Evolutionary conservation across 2,888 invertebrate genomes (phyloP).

Genomic region (Pachymerium ferrugineum): DNA sequence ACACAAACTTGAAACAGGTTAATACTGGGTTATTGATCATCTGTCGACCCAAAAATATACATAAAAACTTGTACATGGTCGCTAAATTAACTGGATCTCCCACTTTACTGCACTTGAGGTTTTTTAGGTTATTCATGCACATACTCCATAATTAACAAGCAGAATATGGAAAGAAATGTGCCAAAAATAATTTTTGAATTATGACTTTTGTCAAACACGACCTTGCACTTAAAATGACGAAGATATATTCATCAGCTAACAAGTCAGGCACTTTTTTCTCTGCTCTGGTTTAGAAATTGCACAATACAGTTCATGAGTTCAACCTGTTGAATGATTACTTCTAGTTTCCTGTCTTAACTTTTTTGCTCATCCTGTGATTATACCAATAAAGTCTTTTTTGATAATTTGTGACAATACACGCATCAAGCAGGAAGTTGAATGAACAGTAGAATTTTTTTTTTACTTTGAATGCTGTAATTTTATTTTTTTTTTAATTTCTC

Average conservation of each 20-base stretch:
- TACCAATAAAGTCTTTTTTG: background rate
- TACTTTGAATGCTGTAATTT: too few relatives aligned
- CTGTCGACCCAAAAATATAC: background rate
- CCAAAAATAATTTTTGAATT: background rate
- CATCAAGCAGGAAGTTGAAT: too few relatives aligned
- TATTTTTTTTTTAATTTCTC: too few relatives aligned
- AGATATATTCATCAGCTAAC: background rate
- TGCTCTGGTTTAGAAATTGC: background rate
- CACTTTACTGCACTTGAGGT: background rate
- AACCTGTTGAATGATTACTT: background rate
- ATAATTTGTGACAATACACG: too few relatives aligned
- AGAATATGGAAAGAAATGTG: background rate
- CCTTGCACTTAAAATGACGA: background rate
- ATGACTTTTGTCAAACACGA: background rate
- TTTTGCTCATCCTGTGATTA: background rate
- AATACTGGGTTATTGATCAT: conserved; percentile 14
- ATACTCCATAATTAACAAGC: background rate
- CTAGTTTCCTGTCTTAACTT: background rate
- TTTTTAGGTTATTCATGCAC: background rate
- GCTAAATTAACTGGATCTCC: background rate
- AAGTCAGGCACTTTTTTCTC: background rate
- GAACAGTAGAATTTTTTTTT: too few relatives aligned
- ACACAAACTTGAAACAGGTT: background rate
- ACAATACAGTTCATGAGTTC: conserved; percentile 1
- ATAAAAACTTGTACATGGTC: background rate